These are phyloP conservation scores for Nesometra sesokonis DNA, from an alignment of 35 echinoderm and acorn worm genomes.

Conservation along the genomic window DNA sequence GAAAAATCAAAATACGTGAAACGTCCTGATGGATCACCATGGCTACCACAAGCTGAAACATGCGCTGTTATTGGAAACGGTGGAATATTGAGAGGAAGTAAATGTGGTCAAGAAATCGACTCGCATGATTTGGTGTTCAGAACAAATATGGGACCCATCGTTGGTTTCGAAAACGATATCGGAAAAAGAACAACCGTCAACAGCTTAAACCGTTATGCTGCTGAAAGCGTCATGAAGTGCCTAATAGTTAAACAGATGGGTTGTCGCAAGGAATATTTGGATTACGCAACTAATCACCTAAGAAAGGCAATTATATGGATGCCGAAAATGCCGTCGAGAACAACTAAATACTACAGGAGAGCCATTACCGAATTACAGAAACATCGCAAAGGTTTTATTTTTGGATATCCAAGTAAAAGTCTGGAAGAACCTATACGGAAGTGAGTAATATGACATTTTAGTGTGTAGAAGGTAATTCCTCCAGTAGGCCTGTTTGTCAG, in stretches of 20 bases:
- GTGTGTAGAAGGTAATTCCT: too few species aligned
- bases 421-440: not conserved
- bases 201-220: not conserved
- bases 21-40: not conserved
- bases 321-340: not conserved
- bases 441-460: not conserved
- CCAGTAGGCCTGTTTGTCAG: too few species aligned
- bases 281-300: not conserved
- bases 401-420: not conserved
- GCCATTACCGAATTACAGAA: not conserved
- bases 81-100: slow-evolving; percentile 2
- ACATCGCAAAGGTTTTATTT: not conserved
- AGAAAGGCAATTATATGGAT: not conserved
- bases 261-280: not conserved
- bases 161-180: not conserved
- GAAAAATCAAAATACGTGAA: not conserved
- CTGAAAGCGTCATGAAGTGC: not conserved
- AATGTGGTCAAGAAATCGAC: not conserved
- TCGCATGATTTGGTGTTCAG: slow-evolving; percentile 1
- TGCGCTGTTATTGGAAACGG: not conserved
- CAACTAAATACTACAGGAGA: not conserved
- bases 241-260: not conserved
- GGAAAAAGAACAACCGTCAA: not conserved
- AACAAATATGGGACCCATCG: not conserved
- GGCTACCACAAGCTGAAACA: not conserved